Evolutionary conservation across 2,113 vertebrate species (phyloP), one percentile per base, ranked within the genome.

Genomic region (Rhinolophus ferrumequinum): DNA sequence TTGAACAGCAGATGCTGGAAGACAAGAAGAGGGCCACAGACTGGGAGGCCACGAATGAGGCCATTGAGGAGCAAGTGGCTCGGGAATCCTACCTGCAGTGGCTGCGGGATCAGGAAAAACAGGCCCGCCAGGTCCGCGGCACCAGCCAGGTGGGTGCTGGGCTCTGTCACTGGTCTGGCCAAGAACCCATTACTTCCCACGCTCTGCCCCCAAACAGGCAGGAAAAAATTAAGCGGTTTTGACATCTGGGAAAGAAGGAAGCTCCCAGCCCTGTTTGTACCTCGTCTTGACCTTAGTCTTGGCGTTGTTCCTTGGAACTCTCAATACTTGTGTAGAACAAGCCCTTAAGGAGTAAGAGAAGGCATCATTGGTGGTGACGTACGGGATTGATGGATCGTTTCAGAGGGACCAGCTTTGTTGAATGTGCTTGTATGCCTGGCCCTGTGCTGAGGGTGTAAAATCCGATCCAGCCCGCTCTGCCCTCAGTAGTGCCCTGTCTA

Each of bases 41-140:
- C 98, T 99, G 99, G 99, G 99, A 99, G 98, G 99, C 99, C 75
- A 99, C 99, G 52, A 99, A 99, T n/a, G 99, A 99, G 98, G 99
- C 99, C 97, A 99, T 99, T 38, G 99, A 99, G 97, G 99, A 99
- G 98, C 99, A 99, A 97, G 99, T 99, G 97, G 99, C 99, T 56
- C 98, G 99, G 0, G 99, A 99, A 98, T 99, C 99, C 5, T 99
- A 99, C 97, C 98, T 99, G 96, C 99, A 99, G 97, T 99, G 99
- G 99, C 98, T 99, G 16, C 98, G 99, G 90, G 99, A 99, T 98
- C 99, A 99, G 98, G 99, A 99, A 98, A 99, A 99, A 73, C 99
- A 99, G 97, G 99, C 99, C 24, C 97, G 99, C 69, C 99, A 99
- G 99, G 99, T 99, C 66, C 94, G 97, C 0, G 52, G 96, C 82